Evolutionary conservation across 2,113 vertebrate species (phyloP).

Genomic region (Xyliphius kryptos): DNA sequence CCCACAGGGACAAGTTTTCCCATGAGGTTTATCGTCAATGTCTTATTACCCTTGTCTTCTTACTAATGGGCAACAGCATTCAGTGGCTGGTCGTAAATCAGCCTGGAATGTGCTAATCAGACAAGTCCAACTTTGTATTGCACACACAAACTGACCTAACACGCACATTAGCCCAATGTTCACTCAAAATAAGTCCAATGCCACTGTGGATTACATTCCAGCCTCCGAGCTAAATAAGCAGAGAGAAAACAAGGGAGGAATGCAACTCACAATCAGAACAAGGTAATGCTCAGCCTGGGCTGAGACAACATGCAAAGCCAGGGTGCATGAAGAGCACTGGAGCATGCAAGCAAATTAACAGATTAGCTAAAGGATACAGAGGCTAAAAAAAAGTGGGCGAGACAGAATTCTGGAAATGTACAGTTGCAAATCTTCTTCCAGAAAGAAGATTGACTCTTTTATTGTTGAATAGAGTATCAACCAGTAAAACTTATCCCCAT

Average conservation of each 20-base stretch:
- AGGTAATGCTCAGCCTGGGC: conserved; percentile 19
- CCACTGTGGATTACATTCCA: conserved; percentile 35
- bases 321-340: conserved; percentile 17
- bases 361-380: conserved; percentile 24
- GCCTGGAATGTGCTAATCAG: conserved; percentile 42
- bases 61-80: conserved; percentile 36
- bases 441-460: not conserved
- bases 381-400: conserved; percentile 2
- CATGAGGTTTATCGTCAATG: conserved; percentile 31
- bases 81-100: conserved; percentile 43
- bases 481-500: too few relatives aligned
- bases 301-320: conserved; percentile 10
- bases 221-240: conserved; percentile 24
- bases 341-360: conserved; percentile 19
- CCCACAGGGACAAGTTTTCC: conserved; percentile 17
- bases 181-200: conserved; percentile 21
- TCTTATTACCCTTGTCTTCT: conserved; percentile 33
- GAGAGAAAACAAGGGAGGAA: conserved; percentile 35
- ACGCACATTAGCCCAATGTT: conserved; percentile 26
- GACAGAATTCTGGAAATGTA: not conserved
- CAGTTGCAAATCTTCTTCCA: not conserved
- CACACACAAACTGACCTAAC: conserved; percentile 19
- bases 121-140: conserved; percentile 14
- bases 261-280: conserved; percentile 23
- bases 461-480: too few relatives aligned